Evolutionary conservation across 1,140 invertebrate species (phyloP), one percentile per base, ranked within the genome.

Genomic region (Heliothis virescens): DNA sequence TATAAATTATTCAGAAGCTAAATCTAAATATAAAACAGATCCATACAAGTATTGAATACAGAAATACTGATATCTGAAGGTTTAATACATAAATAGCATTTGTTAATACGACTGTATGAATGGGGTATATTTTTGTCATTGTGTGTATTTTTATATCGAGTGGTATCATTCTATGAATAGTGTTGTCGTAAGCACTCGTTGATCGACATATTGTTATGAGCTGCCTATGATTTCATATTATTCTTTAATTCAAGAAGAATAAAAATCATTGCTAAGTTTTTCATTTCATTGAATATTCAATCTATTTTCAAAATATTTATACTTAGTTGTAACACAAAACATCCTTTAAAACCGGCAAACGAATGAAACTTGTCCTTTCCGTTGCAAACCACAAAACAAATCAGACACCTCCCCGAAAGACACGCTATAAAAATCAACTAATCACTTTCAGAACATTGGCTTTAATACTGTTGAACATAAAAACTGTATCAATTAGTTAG

Each of bases 361-460:
- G 34, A 7, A 5, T 41, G 1, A 9, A 41, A 41, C 5, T 41
- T 26, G 21, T 29, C 57, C 57, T 60, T 60, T 60, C 57, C 15
- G 13, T 4, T 60, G 1, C 12, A 29, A 29, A 13, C 26, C 15
- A 26, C 15, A 60, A 29, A 26, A 13, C 21, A 60, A 60, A 60
- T 60, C 26, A 13, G 21, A 34, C 21, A 2, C 29, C 34, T 15
- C 41, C 62, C 26, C 26, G 26, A 60, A 60, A 29, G 21, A 15
- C 57, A 26, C 26, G 57, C 57, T 4, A 60, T 60, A 60, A 60
- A 60, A 59, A 41, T 29, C 13, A 2, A 47, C 29, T 63, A 67
- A 67, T 48, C 41, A 18, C 3, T 13, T 67, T 48, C 47, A 48
- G 16, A 50, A 50, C 47, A 10, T 50, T 50, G 63, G 18, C 50